A percentile compares a stretch with the other conserved stretches of the same genome.
Conservation (phyloP, 1,140 invertebrate species). For the Heliothis subflexa region DNA sequence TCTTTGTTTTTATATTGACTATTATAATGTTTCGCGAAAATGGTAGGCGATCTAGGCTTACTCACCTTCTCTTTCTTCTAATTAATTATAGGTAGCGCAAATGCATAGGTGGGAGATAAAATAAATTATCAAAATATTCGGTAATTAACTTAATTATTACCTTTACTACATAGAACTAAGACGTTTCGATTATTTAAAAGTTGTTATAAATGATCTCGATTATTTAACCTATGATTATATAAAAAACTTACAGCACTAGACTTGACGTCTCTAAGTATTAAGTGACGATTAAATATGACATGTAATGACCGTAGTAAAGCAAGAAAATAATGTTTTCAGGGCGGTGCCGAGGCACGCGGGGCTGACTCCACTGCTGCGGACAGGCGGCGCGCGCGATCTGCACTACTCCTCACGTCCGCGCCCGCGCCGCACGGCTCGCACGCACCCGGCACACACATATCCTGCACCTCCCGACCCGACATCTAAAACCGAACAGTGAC, state of each 20-base stretch:
- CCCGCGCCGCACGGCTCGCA: conserved; percentile 78
- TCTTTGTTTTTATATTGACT: too few relatives aligned
- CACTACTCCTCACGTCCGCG: conserved; percentile 75
- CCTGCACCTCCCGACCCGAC: conserved; percentile 65
- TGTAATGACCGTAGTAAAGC: conserved; percentile 31
- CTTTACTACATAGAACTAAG: not conserved
- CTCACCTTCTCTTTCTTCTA: not conserved
- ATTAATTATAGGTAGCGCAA: not conserved
- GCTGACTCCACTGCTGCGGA: conserved; percentile 66
- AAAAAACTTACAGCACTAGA: not conserved
- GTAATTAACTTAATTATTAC: not conserved
- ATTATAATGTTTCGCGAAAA: too few relatives aligned
- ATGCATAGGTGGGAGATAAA: not conserved
- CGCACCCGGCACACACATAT: conserved; percentile 53
- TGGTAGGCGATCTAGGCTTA: too few relatives aligned
- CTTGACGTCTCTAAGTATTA: not conserved
- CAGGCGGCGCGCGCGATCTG: conserved; percentile 64
- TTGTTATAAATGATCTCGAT: too few relatives aligned
- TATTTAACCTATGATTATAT: too few relatives aligned
- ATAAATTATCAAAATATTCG: not conserved
- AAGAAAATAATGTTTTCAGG: conserved; percentile 68
- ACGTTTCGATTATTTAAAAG: too few relatives aligned
- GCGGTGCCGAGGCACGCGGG: conserved; percentile 78
- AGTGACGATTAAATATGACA: conserved; percentile 10
- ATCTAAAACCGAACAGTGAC: conserved; percentile 63